Evolutionary conservation across 2,113 vertebrate genomes (phyloP).

Genomic region (Zosterops pallidus): DNA sequence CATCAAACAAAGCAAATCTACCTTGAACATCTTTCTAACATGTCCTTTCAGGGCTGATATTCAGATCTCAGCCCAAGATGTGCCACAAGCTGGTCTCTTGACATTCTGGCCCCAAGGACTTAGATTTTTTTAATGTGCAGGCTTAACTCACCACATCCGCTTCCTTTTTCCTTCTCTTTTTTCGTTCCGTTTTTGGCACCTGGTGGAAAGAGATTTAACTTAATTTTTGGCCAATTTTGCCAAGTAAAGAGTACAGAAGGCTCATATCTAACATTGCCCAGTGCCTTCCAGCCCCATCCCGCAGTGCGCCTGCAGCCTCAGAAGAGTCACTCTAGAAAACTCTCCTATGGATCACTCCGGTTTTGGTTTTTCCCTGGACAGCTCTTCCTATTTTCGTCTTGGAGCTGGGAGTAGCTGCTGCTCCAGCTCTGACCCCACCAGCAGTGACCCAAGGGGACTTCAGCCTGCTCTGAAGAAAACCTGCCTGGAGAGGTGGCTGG

Average conservation of each 20-base stretch:
- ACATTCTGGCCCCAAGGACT: neutral
- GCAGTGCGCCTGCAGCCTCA: neutral
- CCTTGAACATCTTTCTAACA: accelerated
- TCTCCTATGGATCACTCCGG: accelerated
- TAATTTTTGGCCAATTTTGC: neutral
- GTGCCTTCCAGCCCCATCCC: neutral
- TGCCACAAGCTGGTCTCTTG: neutral
- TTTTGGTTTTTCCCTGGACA: neutral
- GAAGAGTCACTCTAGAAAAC: neutral
- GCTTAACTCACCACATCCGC: conserved; percentile 85
- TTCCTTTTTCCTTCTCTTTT: conserved; percentile 97
- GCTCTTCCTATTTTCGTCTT: neutral
- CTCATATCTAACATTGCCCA: neutral
- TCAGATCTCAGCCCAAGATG: neutral
- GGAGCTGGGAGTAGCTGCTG: neutral
- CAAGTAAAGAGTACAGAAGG: neutral
- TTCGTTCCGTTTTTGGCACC: conserved; percentile 88
- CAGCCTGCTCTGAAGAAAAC: neutral
- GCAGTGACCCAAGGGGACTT: neutral
- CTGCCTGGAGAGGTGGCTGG: neutral
- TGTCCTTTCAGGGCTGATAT: neutral
- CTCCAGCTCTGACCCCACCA: neutral
- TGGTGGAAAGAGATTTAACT: conserved; percentile 24
- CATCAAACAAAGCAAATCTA: neutral
- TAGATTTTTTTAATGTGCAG: neutral